Conservation (phyloP, 2,113 vertebrate genomes). For the Neolamprologus sp. region DNA sequence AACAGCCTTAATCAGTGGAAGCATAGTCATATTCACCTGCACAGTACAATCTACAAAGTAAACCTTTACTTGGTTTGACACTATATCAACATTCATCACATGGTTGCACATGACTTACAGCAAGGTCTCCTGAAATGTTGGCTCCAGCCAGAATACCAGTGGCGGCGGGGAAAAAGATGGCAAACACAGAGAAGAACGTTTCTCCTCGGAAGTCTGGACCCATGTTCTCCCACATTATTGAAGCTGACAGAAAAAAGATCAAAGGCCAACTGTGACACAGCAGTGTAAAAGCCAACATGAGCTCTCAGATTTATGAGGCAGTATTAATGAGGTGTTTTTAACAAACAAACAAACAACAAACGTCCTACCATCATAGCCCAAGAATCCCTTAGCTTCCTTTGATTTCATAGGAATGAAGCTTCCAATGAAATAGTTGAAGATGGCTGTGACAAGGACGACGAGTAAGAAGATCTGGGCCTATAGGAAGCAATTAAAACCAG, state of each 20-base stretch:
- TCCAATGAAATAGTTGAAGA: conserved; percentile 90
- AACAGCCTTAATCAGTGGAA: not conserved
- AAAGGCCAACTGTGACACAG: not conserved
- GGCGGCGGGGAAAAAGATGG: conserved; percentile 98
- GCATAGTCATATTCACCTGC: not conserved
- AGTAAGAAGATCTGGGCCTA: conserved; percentile 94
- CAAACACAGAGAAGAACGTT: conserved; percentile 93
- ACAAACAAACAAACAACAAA: not conserved
- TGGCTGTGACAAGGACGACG: conserved; percentile 85
- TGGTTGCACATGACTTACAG: conserved; percentile 74
- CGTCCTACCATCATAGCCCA: conserved; percentile 83
- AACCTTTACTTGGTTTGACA: not conserved
- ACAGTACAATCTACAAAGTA: not conserved
- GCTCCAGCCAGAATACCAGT: conserved; percentile 97
- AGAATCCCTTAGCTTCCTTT: conserved; percentile 84
- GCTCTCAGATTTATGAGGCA: not conserved
- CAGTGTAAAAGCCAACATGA: not conserved
- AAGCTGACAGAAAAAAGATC: conserved; percentile 52
- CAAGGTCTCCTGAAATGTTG: conserved; percentile 97
- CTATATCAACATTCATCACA: not conserved
- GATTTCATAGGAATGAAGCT: conserved; percentile 83
- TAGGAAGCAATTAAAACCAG: not conserved
- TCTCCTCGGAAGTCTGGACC: conserved; percentile 82
- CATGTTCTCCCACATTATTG: conserved; percentile 93
- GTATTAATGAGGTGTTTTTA: not conserved